A percentile compares a stretch with the other conserved stretches of the same genome.
phyloP scores from a whole-genome alignment of 2,888 invertebrate genomes.

The Neuroscelio doddi region DNA sequence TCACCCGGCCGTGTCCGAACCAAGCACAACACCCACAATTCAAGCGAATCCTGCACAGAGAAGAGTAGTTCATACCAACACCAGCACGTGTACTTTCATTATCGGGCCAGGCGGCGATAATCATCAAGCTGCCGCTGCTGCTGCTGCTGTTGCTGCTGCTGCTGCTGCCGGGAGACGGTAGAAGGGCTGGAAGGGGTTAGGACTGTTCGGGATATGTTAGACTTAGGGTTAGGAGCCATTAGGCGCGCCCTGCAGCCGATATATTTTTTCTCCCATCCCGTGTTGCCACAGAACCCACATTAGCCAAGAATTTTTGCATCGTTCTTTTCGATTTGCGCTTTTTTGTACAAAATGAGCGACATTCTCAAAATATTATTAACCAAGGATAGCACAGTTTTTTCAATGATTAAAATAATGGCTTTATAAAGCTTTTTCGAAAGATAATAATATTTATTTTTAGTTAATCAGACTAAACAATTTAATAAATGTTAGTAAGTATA shows the following conservation, averaged over 20 bases:
- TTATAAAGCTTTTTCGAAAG: too few relatives aligned
- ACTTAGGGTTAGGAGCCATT: slow-evolving; percentile 54
- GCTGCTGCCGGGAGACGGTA: slow-evolving; percentile 44
- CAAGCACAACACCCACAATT: slow-evolving; percentile 15
- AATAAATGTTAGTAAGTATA: too few relatives aligned
- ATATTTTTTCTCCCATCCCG: slow-evolving; percentile 14
- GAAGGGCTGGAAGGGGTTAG: slow-evolving; percentile 49
- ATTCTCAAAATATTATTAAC: neutral
- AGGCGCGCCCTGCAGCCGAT: slow-evolving; percentile 18
- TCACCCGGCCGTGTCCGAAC: slow-evolving; percentile 31
- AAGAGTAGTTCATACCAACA: slow-evolving; percentile 49
- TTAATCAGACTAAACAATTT: too few relatives aligned
- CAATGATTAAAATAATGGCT: too few relatives aligned
- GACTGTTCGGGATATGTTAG: slow-evolving; percentile 51
- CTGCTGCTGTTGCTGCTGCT: slow-evolving; percentile 37
- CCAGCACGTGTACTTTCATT: slow-evolving; percentile 63
- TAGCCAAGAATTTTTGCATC: slow-evolving; percentile 5
- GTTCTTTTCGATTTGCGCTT: neutral
- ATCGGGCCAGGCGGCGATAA: slow-evolving; percentile 65
- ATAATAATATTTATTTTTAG: too few relatives aligned
- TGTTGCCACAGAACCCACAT: neutral
- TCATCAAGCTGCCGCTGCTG: slow-evolving; percentile 54
- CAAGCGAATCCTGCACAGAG: slow-evolving; percentile 17
- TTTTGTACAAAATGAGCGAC: neutral
- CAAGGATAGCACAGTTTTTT: too few relatives aligned